Evolutionary conservation across 2,888 invertebrate species (phyloP).

Genomic region (Tetranychus piercei): DNA sequence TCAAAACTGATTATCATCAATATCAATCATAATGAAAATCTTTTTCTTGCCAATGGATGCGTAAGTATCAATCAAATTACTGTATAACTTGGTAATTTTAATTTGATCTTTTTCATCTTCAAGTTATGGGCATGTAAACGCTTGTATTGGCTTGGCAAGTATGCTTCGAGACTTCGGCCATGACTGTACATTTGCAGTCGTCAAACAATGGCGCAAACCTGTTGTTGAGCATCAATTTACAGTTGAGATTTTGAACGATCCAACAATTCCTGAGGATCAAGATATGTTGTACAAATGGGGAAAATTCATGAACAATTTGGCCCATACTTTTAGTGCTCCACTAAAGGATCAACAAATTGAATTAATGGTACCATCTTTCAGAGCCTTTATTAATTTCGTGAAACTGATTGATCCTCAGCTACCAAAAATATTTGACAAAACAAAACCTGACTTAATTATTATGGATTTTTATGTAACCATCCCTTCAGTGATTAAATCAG

Average conservation of each 20-base stretch:
- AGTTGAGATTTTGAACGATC: background rate
- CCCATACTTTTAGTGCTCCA: background rate
- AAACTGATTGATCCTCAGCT: background rate
- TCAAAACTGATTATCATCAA: too few relatives aligned
- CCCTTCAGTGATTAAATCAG: background rate
- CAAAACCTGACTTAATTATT: background rate
- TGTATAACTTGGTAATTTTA: too few relatives aligned
- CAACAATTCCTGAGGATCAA: background rate
- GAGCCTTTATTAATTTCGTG: background rate
- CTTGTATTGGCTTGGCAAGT: background rate
- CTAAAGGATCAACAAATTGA: background rate
- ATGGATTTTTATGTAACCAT: background rate
- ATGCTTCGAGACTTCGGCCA: background rate
- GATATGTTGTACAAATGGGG: background rate
- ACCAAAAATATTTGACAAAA: background rate
- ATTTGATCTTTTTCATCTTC: background rate
- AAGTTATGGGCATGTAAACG: conserved; percentile 8
- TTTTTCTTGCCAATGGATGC: too few relatives aligned
- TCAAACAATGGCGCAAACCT: background rate
- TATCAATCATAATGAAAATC: too few relatives aligned
- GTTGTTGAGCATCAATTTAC: background rate
- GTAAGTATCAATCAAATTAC: too few relatives aligned
- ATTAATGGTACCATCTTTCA: background rate
- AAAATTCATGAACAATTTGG: background rate
- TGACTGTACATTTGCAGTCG: background rate